Evolutionary conservation across 64 coral and sea anemone genomes (phyloP), one percentile per base, ranked within the genome.

Genomic region (Stylophora pistillata): DNA sequence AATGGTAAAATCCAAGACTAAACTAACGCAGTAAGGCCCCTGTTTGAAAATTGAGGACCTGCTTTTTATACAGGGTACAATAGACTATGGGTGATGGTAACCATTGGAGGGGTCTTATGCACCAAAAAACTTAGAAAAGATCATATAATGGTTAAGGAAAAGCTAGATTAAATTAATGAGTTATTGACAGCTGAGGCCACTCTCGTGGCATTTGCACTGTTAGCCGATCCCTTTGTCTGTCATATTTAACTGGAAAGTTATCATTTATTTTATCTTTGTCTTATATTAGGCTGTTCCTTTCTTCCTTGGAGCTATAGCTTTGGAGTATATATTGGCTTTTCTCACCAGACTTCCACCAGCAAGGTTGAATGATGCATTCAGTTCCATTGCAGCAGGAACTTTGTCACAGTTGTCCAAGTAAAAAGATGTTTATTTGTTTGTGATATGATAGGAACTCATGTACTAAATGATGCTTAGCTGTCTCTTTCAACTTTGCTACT

Each of bases 311-410:
- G 88, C 82, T 2, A 87, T 94, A 16, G 31, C 73, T 5, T 30
- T 94, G n/a, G 93, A 94, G 55, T 87, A 90, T 71, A 41, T 90
- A 28, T 62, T 94, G 20, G 58, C 81, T 30, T 90, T 86, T 23
- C 86, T 86, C 27, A 87, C 29, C 55, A 56, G 71, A 37, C 23
- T 90, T 17, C 82, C 93, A 13, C 86, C 73, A 54, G 2, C 81
- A 23, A 90, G 93, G 76, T 86, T 94, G 30, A 94, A 94, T 55
- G 93, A 94, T 30, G 81, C 74, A 21, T 74, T 94, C 21, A 94
- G 88, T 16, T 94, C 93, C 34, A 12, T 94, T 63, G 76, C 82
- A 41, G 89, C 93, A 18, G 93, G 81, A 16, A 27, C 87, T 23
- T 61, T 94, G 13, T 76, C 85, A 17, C 93, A 94, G 63, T 60